Base-by-base conservation (phyloP, 2,113 vertebrate genomes). In the Plotosus lineatus region DNA sequence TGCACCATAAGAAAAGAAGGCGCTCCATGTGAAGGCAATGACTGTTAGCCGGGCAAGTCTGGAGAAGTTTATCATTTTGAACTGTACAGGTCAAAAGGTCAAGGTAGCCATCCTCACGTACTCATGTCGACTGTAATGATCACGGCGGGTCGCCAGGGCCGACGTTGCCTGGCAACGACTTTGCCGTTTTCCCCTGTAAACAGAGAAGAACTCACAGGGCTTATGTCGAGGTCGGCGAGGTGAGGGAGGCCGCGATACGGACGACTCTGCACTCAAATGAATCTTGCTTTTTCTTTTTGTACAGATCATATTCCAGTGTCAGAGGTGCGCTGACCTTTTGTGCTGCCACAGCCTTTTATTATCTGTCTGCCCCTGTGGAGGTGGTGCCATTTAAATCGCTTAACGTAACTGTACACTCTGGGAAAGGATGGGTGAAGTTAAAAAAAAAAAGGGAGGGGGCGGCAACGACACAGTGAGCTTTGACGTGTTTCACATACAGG, bases 91-190 rank as follows among this genome's bases (percentile, higher is more conserved):
- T 78, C 60, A 23, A 0, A 58, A 75, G 83, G 53, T 74, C 48
- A 19, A 46, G 58, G 66, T 46, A 58, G 53, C 42, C 28, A 4
- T 73, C 28, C 48, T 51, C 9, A 36, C 44, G 2, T 19, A 51
- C 19, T 46, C 48, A 87, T 83, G 85, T 84, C 77, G 87, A 90
- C 89, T 91, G 80, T 90, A 88, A 90, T 86, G 91, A 92, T 91
- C 90, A 89, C 87, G 75, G 90, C 80, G 86, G 91, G 90, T 92
- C 89, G 82, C 80, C 71, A 87, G 85, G 86, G 86, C 79, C 84
- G 40, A 44, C 71, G 92, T 93, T 92, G 90, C 92, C 80, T 86
- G 87, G 92, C 91, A 93, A 93, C 91, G 42, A 9, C 84, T 89
- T 90, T 89, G 85, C 87, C 86, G 53, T 84, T 23, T 73, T 86